A percentile compares a stretch with the other conserved stretches of the same genome.
Conservation (phyloP, 1,140 invertebrate species). For the Neodiprion virginianus region DNA sequence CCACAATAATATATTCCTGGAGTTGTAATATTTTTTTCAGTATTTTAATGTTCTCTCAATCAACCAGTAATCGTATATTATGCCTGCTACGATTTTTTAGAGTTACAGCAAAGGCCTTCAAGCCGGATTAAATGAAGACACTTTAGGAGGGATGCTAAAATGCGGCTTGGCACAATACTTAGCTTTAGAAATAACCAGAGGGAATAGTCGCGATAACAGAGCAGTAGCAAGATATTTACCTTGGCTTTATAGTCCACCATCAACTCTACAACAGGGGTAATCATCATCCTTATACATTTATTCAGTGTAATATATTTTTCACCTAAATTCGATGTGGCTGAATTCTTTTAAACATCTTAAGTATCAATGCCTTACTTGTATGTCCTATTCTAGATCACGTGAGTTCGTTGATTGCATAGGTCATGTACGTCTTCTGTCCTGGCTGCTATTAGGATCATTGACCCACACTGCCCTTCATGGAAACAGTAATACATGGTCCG, state of each 20-base stretch:
- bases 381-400: slow-evolving; percentile 71
- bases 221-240: slow-evolving; percentile 86
- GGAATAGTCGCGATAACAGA: slow-evolving; percentile 84
- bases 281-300: slow-evolving; percentile 23
- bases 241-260: slow-evolving; percentile 89
- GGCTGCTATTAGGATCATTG: slow-evolving; percentile 93
- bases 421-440: slow-evolving; percentile 93
- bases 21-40: too few relatives aligned
- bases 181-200: slow-evolving; percentile 89
- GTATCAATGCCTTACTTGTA: slow-evolving; percentile 19
- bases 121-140: slow-evolving; percentile 91
- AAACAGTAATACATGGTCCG: slow-evolving; percentile 39
- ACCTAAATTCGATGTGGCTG: slow-evolving; percentile 11
- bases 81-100: slow-evolving; percentile 58
- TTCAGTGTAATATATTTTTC: slow-evolving; percentile 11
- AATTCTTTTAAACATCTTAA: slow-evolving; percentile 3
- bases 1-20: too few relatives aligned
- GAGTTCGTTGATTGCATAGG: slow-evolving; percentile 96
- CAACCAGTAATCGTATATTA: not conserved
- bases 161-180: slow-evolving; percentile 95
- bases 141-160: slow-evolving; percentile 93
- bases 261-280: slow-evolving; percentile 86
- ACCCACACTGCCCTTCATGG: slow-evolving; percentile 79
- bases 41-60: not conserved
- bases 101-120: slow-evolving; percentile 80